Evolutionary conservation across 1,140 invertebrate species (phyloP), one percentile per base, ranked within the genome.

Genomic region (Asbolus verrucosus): DNA sequence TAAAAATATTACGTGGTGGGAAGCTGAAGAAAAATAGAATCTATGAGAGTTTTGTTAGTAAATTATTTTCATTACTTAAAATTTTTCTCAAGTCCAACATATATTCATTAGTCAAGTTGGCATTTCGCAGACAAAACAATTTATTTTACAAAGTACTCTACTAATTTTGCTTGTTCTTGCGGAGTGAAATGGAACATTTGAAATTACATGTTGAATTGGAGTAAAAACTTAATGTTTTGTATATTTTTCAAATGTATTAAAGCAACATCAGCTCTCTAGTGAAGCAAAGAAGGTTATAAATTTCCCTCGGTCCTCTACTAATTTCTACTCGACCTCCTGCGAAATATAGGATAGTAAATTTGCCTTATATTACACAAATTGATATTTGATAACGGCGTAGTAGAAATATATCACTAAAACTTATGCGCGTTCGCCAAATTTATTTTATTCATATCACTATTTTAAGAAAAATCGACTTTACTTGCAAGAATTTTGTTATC

Each of bases 21-120:
- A 41, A 6, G 41, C 41, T 33, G 1, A n/a, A n/a, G n/a, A n/a
- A 18, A 59, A 59, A 59, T 59, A n/a, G 6, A 61, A 63, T 63
- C 39, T 31, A 54, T 21, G 21, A 13, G 46, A 27, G 46, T 27
- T 54, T 46, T 65, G 46, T 65, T 43, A 16, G 67, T 65, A 50
- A 65, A 69, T 69, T 41, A 69, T 69, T 69, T 69, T 46, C 60
- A 6, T 65, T 54, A 69, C 33, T 50, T 50, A 50, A 50, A 46
- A 66, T 70, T 70, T 70, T 70, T 66, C 68, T 70, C 62, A 61
- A 65, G 68, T 65, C 68, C 46, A 65, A 65, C 60, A 70, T 70
- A 70, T 70, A 70, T 70, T 70, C 68, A 70, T 70, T 70, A 70
- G 68, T 70, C 68, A 65, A 65, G 68, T 15, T 70, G 68, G 68